Conservation (phyloP, 2,797 vertebrate species). For the Sebastes variabilis region DNA sequence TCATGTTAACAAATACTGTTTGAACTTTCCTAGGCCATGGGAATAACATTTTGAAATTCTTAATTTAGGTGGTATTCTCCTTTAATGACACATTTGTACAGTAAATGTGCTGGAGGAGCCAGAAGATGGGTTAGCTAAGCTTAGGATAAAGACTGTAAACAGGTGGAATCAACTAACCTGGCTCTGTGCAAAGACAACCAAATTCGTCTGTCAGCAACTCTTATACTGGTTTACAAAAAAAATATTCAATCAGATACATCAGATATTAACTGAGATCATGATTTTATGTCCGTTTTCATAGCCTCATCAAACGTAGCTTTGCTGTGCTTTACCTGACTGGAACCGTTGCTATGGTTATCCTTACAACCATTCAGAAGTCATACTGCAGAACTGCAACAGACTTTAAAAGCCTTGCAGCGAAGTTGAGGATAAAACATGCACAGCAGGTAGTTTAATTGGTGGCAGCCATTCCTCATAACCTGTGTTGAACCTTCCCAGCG, state of each 20-base stretch:
- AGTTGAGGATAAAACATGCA: slow-evolving; percentile 57
- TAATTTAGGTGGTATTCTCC: no score
- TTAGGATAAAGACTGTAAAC: not conserved
- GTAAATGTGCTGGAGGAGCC: not conserved
- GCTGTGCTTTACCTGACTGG: not conserved
- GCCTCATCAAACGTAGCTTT: not conserved
- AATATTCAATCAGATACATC: not conserved
- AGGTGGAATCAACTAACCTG: not conserved
- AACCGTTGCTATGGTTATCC: slow-evolving; percentile 15
- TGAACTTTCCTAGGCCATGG: no score
- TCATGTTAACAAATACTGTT: no score
- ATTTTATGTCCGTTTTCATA: not conserved
- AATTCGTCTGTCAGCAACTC: not conserved
- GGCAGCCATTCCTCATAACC: slow-evolving; percentile 54
- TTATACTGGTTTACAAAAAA: not conserved
- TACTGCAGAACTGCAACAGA: slow-evolving; percentile 8
- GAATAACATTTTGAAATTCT: no score
- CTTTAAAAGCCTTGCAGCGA: slow-evolving; percentile 10
- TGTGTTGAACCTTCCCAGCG: slow-evolving; percentile 48
- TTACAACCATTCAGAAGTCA: slow-evolving; percentile 13
- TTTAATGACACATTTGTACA: not conserved
- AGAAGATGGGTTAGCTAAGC: not conserved
- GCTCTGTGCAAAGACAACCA: not conserved
- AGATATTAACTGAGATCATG: not conserved
- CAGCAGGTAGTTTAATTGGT: slow-evolving; percentile 63